These are phyloP conservation scores for Cyanoderma ruficeps DNA, from an alignment of 2,113 vertebrate genomes.

Conservation along the genomic window DNA sequence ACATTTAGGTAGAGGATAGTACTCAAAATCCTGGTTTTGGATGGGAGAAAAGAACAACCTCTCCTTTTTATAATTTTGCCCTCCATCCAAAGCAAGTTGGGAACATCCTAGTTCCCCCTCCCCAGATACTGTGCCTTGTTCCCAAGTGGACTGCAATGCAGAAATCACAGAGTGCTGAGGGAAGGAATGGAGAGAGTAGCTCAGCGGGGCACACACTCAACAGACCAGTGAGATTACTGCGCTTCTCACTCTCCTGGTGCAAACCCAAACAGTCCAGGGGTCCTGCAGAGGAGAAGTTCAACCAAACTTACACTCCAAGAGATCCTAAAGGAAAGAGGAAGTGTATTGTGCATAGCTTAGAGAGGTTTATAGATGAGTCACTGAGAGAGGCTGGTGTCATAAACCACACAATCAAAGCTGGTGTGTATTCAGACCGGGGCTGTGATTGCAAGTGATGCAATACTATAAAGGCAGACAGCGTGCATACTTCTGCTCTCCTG, in stretches of 20 bases:
- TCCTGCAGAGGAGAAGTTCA: background rate
- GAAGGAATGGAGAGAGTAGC: background rate
- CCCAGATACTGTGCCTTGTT: background rate
- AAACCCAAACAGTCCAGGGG: background rate
- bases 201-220: background rate
- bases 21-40: background rate
- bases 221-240: background rate
- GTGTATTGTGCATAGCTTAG: background rate
- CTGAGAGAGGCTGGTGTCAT: background rate
- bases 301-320: background rate
- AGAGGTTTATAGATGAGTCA: background rate
- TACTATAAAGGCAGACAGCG: background rate
- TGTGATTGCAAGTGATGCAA: background rate
- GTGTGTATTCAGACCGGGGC: background rate
- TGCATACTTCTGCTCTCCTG: background rate
- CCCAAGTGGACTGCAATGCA: background rate
- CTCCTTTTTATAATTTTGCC: background rate
- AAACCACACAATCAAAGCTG: background rate
- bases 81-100: background rate
- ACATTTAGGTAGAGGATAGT: background rate
- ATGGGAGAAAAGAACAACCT: background rate
- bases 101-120: fast-evolving
- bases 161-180: background rate
- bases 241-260: background rate
- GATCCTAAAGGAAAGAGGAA: background rate